Conservation (phyloP, 2,797 vertebrate genomes). For the Poeciliopsis turneri region DNA sequence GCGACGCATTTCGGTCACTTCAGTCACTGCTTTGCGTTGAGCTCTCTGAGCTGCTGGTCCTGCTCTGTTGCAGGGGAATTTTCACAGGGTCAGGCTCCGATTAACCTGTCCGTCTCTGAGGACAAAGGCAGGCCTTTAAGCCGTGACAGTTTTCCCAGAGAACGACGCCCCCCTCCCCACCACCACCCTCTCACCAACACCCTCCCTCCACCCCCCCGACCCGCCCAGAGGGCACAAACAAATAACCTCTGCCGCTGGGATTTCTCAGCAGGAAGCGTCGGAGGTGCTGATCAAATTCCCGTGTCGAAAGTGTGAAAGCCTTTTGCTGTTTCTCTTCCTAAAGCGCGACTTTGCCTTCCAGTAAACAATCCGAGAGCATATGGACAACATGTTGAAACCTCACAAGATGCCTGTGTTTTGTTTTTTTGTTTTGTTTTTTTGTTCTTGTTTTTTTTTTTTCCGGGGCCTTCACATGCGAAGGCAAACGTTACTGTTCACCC, state of each 20-base stretch:
- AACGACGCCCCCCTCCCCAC: not conserved
- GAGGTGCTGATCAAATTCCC: constrained; percentile 48
- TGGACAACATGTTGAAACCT: constrained; percentile 54
- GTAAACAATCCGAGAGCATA: constrained; percentile 53
- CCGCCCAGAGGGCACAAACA: constrained; percentile 40
- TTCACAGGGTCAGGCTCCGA: constrained; percentile 44
- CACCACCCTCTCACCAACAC: not conserved
- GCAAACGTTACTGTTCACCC: constrained; percentile 28
- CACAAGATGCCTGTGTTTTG: constrained; percentile 35
- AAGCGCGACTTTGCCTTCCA: constrained; percentile 40
- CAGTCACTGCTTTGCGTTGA: constrained; percentile 13
- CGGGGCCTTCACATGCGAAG: constrained; percentile 14
- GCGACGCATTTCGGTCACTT: constrained; percentile 30
- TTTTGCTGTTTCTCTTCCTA: constrained; percentile 38
- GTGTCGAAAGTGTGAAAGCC: constrained; percentile 22
- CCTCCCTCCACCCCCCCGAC: not conserved
- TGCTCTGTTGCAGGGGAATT: constrained; percentile 18
- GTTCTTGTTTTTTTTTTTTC: too few relatives aligned
- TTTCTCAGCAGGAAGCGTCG: constrained; percentile 57
- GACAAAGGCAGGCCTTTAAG: constrained; percentile 52
- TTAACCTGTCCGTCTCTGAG: constrained; percentile 51
- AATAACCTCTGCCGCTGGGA: constrained; percentile 44
- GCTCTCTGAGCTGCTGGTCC: constrained; percentile 24
- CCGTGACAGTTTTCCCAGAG: constrained; percentile 22
- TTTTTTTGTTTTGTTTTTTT: not conserved